phyloP scores from a whole-genome alignment of 2,113 vertebrate genomes.

The Tachuris rubrigastra region DNA sequence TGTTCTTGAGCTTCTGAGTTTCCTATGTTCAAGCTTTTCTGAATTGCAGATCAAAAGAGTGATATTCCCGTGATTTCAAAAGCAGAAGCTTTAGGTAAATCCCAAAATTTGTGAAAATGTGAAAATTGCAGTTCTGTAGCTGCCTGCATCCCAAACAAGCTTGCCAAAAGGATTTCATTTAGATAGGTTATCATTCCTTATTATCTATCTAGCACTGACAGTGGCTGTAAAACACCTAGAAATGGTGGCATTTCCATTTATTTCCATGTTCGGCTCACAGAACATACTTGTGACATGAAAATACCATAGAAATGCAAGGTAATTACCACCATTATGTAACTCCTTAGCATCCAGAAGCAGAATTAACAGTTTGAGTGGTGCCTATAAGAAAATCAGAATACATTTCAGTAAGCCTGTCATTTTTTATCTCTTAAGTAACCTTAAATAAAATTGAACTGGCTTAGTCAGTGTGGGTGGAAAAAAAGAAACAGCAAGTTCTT shows the following conservation, averaged over 20 bases:
- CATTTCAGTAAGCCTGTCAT: conserved; percentile 38
- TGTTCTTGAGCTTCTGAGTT: not conserved
- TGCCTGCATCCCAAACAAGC: not conserved
- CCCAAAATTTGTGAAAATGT: not conserved
- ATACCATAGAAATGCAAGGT: conserved; percentile 2
- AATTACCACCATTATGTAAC: conserved; percentile 13
- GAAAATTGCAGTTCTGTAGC: not conserved
- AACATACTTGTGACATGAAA: not conserved
- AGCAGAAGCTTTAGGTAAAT: not conserved
- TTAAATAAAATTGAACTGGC: conserved; percentile 46
- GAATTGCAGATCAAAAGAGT: not conserved
- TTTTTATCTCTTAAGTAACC: conserved; percentile 50
- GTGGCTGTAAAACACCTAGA: not conserved
- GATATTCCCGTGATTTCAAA: not conserved
- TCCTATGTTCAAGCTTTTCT: not conserved
- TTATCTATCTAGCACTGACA: not conserved
- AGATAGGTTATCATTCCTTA: not conserved
- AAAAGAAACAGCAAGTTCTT: not conserved
- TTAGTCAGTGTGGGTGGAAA: not conserved
- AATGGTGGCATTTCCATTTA: not conserved
- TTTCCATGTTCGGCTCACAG: not conserved
- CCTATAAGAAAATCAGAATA: not conserved
- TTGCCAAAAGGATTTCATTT: not conserved
- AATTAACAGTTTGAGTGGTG: conserved; percentile 10
- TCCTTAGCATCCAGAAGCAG: conserved; percentile 4